Percentiles rank a stretch among this genome's conserved stretches.
phyloP scores from a whole-genome alignment of 2,797 vertebrate genomes.

The Toxotes lorentzi region DNA sequence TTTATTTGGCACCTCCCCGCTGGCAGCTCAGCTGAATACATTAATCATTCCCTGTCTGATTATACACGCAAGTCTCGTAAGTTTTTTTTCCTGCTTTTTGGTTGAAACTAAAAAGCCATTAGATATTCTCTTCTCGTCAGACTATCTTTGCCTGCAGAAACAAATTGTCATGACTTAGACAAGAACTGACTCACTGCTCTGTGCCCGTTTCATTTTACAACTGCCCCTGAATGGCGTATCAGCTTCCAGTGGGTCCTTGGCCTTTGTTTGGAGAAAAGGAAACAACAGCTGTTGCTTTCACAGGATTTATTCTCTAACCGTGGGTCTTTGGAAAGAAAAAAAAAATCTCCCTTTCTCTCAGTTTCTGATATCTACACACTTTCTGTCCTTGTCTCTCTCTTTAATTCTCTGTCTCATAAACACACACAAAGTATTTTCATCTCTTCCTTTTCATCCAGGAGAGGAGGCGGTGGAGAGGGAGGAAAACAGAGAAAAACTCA shows the following conservation, averaged over 20 bases:
- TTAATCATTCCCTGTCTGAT: slow-evolving; percentile 61
- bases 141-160: slow-evolving; percentile 56
- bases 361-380: slow-evolving; percentile 49
- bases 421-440: slow-evolving; percentile 16
- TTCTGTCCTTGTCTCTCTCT: slow-evolving; percentile 20
- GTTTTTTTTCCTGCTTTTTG: slow-evolving; percentile 12
- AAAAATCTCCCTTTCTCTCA: slow-evolving; percentile 56
- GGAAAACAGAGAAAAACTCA: slow-evolving; percentile 29
- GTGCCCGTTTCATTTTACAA: slow-evolving; percentile 72
- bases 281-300: slow-evolving; percentile 96
- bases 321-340: slow-evolving; percentile 73
- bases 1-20: slow-evolving; percentile 63
- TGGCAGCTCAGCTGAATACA: slow-evolving; percentile 70
- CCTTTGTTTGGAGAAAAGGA: slow-evolving; percentile 79
- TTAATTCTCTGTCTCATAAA: slow-evolving; percentile 5
- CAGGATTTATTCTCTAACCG: slow-evolving; percentile 90
- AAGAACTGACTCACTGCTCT: slow-evolving; percentile 64
- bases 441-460: not conserved
- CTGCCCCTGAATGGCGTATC: slow-evolving; percentile 76
- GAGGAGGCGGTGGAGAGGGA: not conserved
- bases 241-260: slow-evolving; percentile 80
- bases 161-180: slow-evolving; percentile 62
- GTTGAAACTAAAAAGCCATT: slow-evolving; percentile 47
- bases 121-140: slow-evolving; percentile 54
- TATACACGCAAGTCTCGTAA: slow-evolving; percentile 29